These are phyloP conservation scores for Calephelis virginiensis DNA, from an alignment of 1,140 invertebrate genomes.

Conservation along the genomic window DNA sequence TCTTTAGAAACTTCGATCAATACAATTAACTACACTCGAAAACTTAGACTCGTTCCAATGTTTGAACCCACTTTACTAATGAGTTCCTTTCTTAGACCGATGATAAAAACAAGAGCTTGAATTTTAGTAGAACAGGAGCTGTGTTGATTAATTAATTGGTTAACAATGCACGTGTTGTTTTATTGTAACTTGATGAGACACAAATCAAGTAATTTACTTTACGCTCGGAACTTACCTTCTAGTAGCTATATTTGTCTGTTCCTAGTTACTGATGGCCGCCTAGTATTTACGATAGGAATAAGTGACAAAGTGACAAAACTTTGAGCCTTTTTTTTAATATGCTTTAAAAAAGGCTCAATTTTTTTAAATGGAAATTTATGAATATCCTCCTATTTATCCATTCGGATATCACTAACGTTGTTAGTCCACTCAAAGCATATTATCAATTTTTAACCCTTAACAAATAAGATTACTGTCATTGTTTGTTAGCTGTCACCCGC, in stretches of 20 bases:
- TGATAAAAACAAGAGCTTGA: constrained; percentile 8
- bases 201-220: constrained; percentile 2
- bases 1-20: constrained; percentile 32
- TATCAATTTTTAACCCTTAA: too few relatives aligned
- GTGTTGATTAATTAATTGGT: constrained; percentile 6
- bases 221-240: background rate
- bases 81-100: constrained; percentile 15
- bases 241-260: background rate
- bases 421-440: too few relatives aligned
- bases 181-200: constrained; percentile 8
- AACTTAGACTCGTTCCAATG: constrained; percentile 10
- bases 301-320: too few relatives aligned
- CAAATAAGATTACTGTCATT: too few relatives aligned
- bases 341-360: too few relatives aligned
- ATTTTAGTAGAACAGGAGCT: constrained; percentile 5
- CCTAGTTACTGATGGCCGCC: too few relatives aligned
- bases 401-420: too few relatives aligned
- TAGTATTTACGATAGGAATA: too few relatives aligned
- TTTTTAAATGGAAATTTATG: too few relatives aligned
- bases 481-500: too few relatives aligned
- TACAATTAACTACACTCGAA: constrained; percentile 14
- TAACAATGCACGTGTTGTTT: constrained; percentile 3
- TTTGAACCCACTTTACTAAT: constrained; percentile 16
- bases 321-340: too few relatives aligned
- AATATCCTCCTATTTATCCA: too few relatives aligned